phyloP scores from a whole-genome alignment of 2,113 vertebrate genomes.

The Turdus rufiventris region DNA sequence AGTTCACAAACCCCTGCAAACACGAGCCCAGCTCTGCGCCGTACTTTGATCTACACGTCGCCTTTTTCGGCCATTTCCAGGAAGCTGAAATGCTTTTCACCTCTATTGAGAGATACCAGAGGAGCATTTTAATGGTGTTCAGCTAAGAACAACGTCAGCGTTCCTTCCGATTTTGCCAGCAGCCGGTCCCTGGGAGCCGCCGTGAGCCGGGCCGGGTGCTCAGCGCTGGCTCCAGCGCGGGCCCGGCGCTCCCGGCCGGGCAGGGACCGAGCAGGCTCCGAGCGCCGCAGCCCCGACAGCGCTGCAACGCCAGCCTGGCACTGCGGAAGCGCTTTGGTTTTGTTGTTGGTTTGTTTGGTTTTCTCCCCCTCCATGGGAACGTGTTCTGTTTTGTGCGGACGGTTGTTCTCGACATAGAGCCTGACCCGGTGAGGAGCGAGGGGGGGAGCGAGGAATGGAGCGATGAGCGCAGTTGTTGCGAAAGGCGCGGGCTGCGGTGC shows the following conservation, averaged over 20 bases:
- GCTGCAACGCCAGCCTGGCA: neutral
- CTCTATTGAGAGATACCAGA: conserved; percentile 19
- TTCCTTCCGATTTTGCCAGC: neutral
- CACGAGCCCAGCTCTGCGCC: neutral
- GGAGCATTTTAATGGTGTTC: neutral
- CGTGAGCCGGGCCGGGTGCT: neutral
- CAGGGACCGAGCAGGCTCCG: neutral
- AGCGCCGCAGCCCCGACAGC: neutral
- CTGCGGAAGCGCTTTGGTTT: neutral
- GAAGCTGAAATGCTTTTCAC: conserved; percentile 5
- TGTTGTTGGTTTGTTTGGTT: neutral
- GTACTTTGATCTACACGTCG: conserved; percentile 17
- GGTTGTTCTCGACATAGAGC: conserved; percentile 24
- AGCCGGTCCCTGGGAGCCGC: neutral
- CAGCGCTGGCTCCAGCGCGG: neutral
- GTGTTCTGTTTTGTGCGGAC: conserved; percentile 53
- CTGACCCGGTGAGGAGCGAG: conserved; percentile 5
- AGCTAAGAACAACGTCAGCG: neutral
- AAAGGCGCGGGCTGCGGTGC: conserved; percentile 23
- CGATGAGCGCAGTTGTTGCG: conserved; percentile 1
- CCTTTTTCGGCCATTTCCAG: conserved; percentile 46
- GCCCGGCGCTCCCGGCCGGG: neutral
- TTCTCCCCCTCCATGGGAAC: conserved; percentile 9
- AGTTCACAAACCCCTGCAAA: neutral
- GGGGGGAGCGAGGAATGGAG: neutral